Conservation (phyloP, 2,113 vertebrate species). For the Gavialis gangeticus region DNA sequence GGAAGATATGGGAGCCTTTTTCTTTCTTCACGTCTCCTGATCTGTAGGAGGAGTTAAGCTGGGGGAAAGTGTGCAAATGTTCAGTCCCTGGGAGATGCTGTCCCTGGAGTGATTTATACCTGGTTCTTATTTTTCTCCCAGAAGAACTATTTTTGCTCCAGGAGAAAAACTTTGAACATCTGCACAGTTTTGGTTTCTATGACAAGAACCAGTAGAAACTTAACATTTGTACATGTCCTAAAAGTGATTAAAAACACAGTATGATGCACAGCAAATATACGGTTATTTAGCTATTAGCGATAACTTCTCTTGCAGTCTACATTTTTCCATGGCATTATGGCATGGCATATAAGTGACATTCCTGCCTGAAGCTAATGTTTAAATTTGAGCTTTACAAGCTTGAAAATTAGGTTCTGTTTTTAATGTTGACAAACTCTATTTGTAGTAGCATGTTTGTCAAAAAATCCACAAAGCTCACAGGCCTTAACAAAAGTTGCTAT, state of each 20-base stretch:
- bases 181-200: too few species aligned
- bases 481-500: not conserved
- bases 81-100: too few species aligned
- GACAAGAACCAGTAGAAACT: too few species aligned
- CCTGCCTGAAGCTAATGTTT: not conserved
- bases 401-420: slow-evolving; percentile 32
- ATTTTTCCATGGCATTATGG: not conserved
- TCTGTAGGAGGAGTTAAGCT: too few species aligned
- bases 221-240: not conserved
- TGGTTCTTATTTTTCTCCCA: too few species aligned
- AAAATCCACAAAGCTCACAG: slow-evolving; percentile 13
- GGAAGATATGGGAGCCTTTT: too few species aligned
- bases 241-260: not conserved
- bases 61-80: too few species aligned
- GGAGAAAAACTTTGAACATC: too few species aligned
- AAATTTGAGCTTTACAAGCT: not conserved
- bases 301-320: slow-evolving; percentile 16
- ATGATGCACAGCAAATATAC: not conserved
- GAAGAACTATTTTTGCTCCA: too few species aligned
- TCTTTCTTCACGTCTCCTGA: too few species aligned
- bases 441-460: not conserved
- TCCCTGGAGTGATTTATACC: too few species aligned
- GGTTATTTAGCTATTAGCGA: slow-evolving; percentile 3
- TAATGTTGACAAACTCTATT: not conserved
- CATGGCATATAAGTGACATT: not conserved